phyloP scores from a whole-genome alignment of 2,888 invertebrate species.

The Escarpia spicata region DNA sequence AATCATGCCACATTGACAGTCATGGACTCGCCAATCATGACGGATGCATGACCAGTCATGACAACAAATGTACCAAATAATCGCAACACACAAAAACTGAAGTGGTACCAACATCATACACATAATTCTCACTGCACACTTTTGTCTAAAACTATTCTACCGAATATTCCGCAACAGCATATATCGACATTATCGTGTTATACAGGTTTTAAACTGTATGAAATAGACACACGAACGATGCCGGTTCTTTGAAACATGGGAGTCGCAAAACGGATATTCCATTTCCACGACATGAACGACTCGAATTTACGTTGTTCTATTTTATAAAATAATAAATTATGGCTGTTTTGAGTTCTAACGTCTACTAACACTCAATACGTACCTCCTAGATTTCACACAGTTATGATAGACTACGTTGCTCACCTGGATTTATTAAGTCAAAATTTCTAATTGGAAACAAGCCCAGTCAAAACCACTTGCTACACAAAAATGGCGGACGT shows the following conservation, averaged over 20 bases:
- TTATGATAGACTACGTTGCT: background rate
- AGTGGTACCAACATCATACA: background rate
- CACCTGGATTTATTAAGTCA: constrained; percentile 14
- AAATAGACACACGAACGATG: background rate
- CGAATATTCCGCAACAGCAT: background rate
- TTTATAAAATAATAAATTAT: background rate
- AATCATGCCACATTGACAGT: background rate
- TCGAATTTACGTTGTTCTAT: background rate
- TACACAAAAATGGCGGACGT: constrained; percentile 24
- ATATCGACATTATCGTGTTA: background rate
- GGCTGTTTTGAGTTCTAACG: background rate
- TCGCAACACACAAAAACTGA: background rate
- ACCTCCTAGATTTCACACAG: background rate
- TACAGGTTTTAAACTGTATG: background rate
- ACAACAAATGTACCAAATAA: background rate
- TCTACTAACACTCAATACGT: background rate
- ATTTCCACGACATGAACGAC: background rate
- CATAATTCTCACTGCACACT: background rate
- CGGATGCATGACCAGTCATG: background rate
- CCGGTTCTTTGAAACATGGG: background rate
- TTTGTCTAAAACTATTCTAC: background rate
- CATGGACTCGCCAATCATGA: background rate
- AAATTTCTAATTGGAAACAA: constrained; percentile 20
- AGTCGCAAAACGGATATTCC: background rate
- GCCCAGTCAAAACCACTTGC: background rate